Evolutionary conservation across 2,797 vertebrate genomes (phyloP), one percentile per base, ranked within the genome.

Genomic region (Acestrorhynchus altus): DNA sequence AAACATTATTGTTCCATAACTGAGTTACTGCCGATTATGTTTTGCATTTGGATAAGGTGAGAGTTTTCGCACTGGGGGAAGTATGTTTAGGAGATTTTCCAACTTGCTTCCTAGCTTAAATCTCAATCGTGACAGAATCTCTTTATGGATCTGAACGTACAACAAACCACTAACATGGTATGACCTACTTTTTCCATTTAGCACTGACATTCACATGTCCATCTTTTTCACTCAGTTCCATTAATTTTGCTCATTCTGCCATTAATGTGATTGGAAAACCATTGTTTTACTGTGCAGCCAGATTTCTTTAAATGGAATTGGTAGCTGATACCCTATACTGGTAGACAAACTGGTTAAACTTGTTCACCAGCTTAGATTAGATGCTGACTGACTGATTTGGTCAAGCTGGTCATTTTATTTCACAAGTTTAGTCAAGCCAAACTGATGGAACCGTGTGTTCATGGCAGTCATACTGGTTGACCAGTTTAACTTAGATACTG

Each of bases 1-100:
- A 84, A 84, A 83, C 46, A 74, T 47, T 44, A 76, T 74, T 75
- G 61, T 42, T 28, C 39, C 68, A 4, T 68, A 74, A 81, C 66
- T 76, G 60, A 79, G 71, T 82, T 79, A 76, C n/a, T 31, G 63
- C 35, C n/a, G 74, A 73, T 69, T 71, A 52, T 59, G 70, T 67
- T 78, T 71, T 59, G 52, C 70, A 65, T 81, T 81, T 70, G 63
- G 77, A 56, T 72, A 72, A 42, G 68, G 63, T 77, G 57, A 73
- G 8, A 35, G 20, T 28, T 76, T 83, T 83, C 57, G 76, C 49
- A 60, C 61, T 73, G 69, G 39, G 6, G 26, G 60, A 72, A 57
- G 60, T 77, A 70, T 83, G 77, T 80, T 83, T 56, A 57, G 57
- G 4, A 46, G 20, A 47, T 65, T 77, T 73, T 77, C 5, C 22